Evolutionary conservation across 1,140 invertebrate species (phyloP).

Genomic region (Drosophila orena): DNA sequence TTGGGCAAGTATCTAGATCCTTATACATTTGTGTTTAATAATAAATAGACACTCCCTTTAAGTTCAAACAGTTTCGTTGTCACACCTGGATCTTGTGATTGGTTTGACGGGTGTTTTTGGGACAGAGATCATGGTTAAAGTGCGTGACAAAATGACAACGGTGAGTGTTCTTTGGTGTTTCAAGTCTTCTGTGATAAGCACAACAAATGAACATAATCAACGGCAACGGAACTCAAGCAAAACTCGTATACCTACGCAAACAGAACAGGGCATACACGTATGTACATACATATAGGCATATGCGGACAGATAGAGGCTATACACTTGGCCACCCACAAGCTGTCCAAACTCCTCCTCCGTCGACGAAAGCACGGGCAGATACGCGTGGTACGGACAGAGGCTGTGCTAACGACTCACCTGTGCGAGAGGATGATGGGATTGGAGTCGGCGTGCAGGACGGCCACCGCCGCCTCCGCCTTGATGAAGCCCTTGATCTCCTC

Average conservation of each 20-base stretch:
- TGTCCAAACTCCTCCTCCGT: slow-evolving; percentile 82
- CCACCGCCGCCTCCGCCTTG: slow-evolving; percentile 95
- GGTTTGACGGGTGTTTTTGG: slow-evolving; percentile 27
- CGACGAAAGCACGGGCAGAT: slow-evolving; percentile 85
- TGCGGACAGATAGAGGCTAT: slow-evolving; percentile 44
- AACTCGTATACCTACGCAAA: slow-evolving; percentile 79
- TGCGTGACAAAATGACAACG: slow-evolving; percentile 72
- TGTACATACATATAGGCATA: slow-evolving; percentile 25
- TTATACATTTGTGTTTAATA: no score
- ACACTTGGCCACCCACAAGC: slow-evolving; percentile 64
- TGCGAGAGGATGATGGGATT: slow-evolving; percentile 93
- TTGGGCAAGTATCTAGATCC: no score
- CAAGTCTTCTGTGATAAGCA: slow-evolving; percentile 85
- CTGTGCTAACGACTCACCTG: slow-evolving; percentile 87
- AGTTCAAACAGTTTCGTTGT: slow-evolving; percentile 1
- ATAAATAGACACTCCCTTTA: no score
- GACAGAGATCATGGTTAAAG: slow-evolving; percentile 62
- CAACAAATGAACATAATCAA: slow-evolving; percentile 70
- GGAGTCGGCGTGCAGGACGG: slow-evolving; percentile 94
- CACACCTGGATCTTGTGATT: slow-evolving; percentile 21
- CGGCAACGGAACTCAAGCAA: slow-evolving; percentile 71
- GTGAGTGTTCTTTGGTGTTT: slow-evolving; percentile 83
- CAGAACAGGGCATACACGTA: slow-evolving; percentile 50
- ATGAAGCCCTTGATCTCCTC: slow-evolving; percentile 98
- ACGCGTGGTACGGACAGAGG: slow-evolving; percentile 39